phyloP scores from a whole-genome alignment of 2,797 vertebrate species.

The Alfaro cultratus region DNA sequence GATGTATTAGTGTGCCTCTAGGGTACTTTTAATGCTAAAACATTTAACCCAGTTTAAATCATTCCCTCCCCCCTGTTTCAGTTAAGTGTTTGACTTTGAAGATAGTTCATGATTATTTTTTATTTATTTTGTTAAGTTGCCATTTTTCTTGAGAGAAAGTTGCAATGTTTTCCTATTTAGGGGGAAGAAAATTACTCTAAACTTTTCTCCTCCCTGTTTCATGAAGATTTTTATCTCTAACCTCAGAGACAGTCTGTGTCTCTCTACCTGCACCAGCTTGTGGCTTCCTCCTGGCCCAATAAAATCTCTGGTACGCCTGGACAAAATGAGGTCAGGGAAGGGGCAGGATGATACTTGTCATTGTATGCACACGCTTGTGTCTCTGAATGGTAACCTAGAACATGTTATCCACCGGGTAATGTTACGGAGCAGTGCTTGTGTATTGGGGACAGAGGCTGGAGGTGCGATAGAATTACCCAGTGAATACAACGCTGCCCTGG shows the following conservation, averaged over 20 bases:
- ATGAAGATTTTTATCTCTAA: slow-evolving; percentile 28
- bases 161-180: slow-evolving; percentile 2
- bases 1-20: neutral
- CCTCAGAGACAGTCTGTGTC: slow-evolving; percentile 8
- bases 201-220: slow-evolving; percentile 36
- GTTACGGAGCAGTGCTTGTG: slow-evolving; percentile 62
- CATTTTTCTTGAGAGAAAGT: neutral
- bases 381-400: slow-evolving; percentile 60
- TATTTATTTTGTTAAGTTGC: neutral
- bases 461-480: slow-evolving; percentile 56
- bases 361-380: slow-evolving; percentile 42
- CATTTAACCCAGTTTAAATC: neutral
- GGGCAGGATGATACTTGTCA: slow-evolving; percentile 41
- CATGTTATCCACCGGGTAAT: slow-evolving; percentile 54
- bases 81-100: neutral
- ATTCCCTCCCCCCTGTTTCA: neutral
- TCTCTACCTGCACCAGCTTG: slow-evolving; percentile 16
- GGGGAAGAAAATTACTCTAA: slow-evolving; percentile 33
- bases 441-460: slow-evolving; percentile 54
- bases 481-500: slow-evolving; percentile 52
- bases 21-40: neutral
- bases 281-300: slow-evolving; percentile 17
- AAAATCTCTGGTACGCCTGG: slow-evolving; percentile 43
- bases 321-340: slow-evolving; percentile 60
- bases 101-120: neutral